phyloP scores from a whole-genome alignment of 2,888 invertebrate genomes.

The Rhabditoides inermis region DNA sequence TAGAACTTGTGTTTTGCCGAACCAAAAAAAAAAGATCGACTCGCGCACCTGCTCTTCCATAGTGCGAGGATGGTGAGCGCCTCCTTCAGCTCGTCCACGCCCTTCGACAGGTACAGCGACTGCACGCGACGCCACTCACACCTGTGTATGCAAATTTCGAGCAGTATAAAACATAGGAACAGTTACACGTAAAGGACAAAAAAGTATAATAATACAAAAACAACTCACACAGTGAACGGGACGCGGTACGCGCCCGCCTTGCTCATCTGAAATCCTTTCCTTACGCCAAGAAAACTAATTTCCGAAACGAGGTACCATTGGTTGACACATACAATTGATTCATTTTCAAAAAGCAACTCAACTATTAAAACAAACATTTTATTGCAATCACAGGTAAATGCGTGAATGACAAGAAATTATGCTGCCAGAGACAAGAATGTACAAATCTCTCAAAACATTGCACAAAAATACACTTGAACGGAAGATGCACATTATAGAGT shows the following conservation, averaged over 20 bases:
- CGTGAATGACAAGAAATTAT: no score
- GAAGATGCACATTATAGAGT: no score
- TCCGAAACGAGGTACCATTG: no score
- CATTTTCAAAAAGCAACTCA: no score
- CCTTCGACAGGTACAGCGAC: constrained; percentile 12
- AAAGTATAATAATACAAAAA: background rate
- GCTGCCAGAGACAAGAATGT: no score
- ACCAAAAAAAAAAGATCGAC: background rate
- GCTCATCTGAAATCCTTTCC: background rate
- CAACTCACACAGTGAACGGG: constrained; percentile 3
- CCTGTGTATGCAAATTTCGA: constrained; percentile 9
- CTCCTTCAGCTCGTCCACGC: constrained; percentile 18
- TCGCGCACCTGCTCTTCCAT: constrained; percentile 20
- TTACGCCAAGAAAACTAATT: no score
- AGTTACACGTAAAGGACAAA: background rate
- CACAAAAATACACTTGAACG: no score
- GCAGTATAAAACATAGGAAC: no score
- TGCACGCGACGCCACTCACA: constrained; percentile 27
- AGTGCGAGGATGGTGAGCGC: constrained; percentile 17
- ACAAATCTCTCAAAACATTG: no score
- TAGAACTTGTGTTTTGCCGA: background rate
- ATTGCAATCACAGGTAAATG: no score
- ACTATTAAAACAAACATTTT: no score
- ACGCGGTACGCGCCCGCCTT: background rate
- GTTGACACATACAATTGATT: no score